Percentiles rank a stretch among this genome's conserved stretches.
These are phyloP conservation scores for Oryzaephilus surinamensis DNA, from an alignment of 1,140 invertebrate genomes.

Conservation along the genomic window DNA sequence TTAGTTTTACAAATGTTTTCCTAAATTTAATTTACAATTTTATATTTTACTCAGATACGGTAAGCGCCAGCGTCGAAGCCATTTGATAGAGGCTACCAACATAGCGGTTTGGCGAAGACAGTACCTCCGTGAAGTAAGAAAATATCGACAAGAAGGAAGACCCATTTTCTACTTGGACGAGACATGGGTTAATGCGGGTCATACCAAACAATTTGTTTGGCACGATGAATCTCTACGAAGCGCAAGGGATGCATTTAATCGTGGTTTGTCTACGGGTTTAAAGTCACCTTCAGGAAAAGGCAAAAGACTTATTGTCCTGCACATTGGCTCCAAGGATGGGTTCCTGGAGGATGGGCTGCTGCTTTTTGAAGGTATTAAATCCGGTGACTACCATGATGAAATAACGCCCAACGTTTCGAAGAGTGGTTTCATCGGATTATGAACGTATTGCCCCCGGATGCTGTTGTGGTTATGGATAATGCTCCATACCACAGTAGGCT, in stretches of 20 bases:
- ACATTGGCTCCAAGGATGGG: constrained; percentile 13
- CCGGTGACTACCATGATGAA: constrained; percentile 16
- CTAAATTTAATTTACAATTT: too few relatives aligned
- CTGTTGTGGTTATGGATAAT: constrained; percentile 24
- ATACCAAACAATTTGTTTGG: not conserved
- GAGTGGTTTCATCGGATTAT: constrained; percentile 13
- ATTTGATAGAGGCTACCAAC: too few relatives aligned
- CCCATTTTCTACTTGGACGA: too few relatives aligned
- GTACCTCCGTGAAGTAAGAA: too few relatives aligned
- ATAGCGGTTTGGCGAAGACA: too few relatives aligned
- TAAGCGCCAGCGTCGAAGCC: too few relatives aligned
- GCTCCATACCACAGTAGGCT: constrained; percentile 17
- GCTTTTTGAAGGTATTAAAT: constrained; percentile 11
- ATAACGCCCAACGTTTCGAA: constrained; percentile 16
- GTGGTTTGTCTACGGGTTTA: constrained; percentile 13
- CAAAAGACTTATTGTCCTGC: constrained; percentile 14
- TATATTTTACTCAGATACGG: too few relatives aligned
- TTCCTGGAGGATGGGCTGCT: constrained; percentile 13
- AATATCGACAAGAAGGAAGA: too few relatives aligned
- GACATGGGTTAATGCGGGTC: too few relatives aligned
- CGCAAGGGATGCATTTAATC: constrained; percentile 11
- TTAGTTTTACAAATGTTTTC: too few relatives aligned
- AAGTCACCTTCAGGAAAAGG: constrained; percentile 18
- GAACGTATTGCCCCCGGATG: constrained; percentile 6
- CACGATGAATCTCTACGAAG: too few relatives aligned